These are phyloP conservation scores for Meteorus cinctellus DNA, from an alignment of 2,888 invertebrate genomes.

Conservation along the genomic window DNA sequence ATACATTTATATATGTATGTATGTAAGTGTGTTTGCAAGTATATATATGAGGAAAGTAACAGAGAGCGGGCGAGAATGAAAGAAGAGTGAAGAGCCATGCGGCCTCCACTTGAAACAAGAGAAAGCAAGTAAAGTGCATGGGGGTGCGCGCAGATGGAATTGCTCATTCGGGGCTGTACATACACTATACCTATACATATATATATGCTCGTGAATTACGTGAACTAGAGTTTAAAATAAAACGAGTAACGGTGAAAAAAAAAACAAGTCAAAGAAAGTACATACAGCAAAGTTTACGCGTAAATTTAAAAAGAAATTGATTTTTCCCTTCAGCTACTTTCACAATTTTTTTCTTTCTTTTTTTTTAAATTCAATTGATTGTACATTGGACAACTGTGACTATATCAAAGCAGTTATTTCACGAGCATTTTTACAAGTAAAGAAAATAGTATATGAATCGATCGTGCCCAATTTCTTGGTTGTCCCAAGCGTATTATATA, in stretches of 20 bases:
- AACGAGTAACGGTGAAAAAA: not conserved
- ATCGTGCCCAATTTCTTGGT: conserved; percentile 14
- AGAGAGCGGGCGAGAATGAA: not conserved
- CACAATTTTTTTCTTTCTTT: not conserved
- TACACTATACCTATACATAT: not conserved
- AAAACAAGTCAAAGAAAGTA: not conserved
- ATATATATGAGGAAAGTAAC: conserved; percentile 7
- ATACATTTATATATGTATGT: not conserved
- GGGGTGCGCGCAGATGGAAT: conserved; percentile 33
- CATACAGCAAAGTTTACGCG: conserved; percentile 2
- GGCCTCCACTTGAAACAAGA: conserved; percentile 31
- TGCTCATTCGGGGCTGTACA: conserved; percentile 3
- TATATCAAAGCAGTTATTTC: conserved; percentile 10
- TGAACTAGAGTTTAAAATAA: conserved; percentile 6
- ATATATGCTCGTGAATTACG: conserved; percentile 8
- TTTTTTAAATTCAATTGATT: conserved; percentile 1
- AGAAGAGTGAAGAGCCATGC: conserved; percentile 22
- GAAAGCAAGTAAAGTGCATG: conserved; percentile 36
- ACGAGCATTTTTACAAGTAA: not conserved
- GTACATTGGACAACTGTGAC: not conserved
- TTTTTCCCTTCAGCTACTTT: not conserved
- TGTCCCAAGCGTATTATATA: not conserved
- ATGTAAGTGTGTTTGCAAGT: not conserved
- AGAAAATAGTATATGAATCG: conserved; percentile 19
- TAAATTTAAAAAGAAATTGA: conserved; percentile 12